phyloP scores from a whole-genome alignment of 2,888 invertebrate species.

The Choreutis nemorana region DNA sequence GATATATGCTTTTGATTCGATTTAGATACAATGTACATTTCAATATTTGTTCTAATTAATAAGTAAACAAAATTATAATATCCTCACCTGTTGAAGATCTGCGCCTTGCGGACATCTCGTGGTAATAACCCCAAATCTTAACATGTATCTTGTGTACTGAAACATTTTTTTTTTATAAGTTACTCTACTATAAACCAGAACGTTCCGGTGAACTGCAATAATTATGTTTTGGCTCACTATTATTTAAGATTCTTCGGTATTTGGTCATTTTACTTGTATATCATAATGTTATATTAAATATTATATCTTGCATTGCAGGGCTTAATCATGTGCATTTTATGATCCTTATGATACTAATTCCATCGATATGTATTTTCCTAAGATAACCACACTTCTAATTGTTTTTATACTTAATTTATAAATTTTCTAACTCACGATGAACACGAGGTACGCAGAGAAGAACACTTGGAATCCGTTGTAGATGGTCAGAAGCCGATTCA shows the following conservation, averaged over 20 bases:
- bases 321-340: no score
- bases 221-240: no score
- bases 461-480: slow-evolving; percentile 77
- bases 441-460: slow-evolving; percentile 65
- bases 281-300: no score
- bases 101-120: slow-evolving; percentile 39
- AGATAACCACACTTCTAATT: no score
- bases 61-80: slow-evolving; percentile 1
- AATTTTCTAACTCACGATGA: slow-evolving; percentile 61
- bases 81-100: slow-evolving; percentile 30
- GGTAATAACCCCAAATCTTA: slow-evolving; percentile 34
- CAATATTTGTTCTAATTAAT: neutral
- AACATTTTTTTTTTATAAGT: no score
- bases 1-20: neutral
- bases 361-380: no score
- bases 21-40: neutral
- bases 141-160: slow-evolving; percentile 49
- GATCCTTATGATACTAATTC: no score
- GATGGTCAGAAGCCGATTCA: slow-evolving; percentile 69
- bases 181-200: no score
- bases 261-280: no score
- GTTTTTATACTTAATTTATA: no score
- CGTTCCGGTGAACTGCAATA: neutral
- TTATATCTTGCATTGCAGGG: no score
- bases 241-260: no score